These are phyloP conservation scores for Echeneis naucrates DNA, from an alignment of 2,797 vertebrate species.

Conservation along the genomic window DNA sequence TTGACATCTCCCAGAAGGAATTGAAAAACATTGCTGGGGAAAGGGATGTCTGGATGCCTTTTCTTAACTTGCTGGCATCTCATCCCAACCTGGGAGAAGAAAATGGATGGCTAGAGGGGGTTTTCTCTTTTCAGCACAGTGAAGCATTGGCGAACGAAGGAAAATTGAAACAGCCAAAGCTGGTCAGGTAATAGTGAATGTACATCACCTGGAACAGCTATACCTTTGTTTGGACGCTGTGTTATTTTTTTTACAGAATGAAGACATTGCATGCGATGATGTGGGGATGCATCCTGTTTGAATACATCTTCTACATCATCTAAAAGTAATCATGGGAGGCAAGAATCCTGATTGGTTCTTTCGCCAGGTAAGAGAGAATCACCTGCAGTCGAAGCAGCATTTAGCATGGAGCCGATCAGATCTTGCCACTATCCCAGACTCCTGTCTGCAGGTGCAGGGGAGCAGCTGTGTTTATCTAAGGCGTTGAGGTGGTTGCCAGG, in stretches of 20 bases:
- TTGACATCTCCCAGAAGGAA: too few relatives aligned
- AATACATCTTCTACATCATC: not conserved
- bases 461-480: conserved; percentile 73
- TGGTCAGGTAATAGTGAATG: not conserved
- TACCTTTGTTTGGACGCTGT: not conserved
- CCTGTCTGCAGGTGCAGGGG: conserved; percentile 57
- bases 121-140: too few relatives aligned
- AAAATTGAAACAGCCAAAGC: conserved; percentile 17
- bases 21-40: too few relatives aligned
- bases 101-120: too few relatives aligned
- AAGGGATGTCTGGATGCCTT: too few relatives aligned
- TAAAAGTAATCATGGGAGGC: conserved; percentile 7
- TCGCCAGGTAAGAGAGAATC: conserved; percentile 24
- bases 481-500: conserved; percentile 57
- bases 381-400: conserved; percentile 17
- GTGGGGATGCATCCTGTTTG: not conserved
- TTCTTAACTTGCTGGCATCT: too few relatives aligned
- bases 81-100: too few relatives aligned
- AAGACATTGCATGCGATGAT: not conserved
- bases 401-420: conserved; percentile 54
- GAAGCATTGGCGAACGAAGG: not conserved
- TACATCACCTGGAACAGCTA: not conserved
- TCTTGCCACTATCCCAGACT: conserved; percentile 36
- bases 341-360: not conserved
- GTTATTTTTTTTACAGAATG: not conserved